Evolutionary conservation across 2,888 invertebrate genomes (phyloP).

Genomic region (Meghimatium bilineatum): DNA sequence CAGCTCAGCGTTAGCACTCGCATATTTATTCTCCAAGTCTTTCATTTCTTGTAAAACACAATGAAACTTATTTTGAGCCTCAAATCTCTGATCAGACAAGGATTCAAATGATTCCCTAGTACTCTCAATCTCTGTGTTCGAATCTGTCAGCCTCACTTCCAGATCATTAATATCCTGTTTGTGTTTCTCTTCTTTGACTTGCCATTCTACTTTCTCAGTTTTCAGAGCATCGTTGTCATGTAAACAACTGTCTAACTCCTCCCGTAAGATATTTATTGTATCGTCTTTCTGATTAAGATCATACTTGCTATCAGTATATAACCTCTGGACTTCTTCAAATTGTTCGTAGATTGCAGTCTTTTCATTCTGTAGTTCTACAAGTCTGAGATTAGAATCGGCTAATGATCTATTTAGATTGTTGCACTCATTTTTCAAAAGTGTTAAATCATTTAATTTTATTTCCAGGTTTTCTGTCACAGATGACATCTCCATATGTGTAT

Average conservation of each 20-base stretch:
- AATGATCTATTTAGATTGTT: slow-evolving; percentile 34
- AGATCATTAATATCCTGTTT: slow-evolving; percentile 26
- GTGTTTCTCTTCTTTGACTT: slow-evolving; percentile 25
- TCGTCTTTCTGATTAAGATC: slow-evolving; percentile 19
- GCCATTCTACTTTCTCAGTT: slow-evolving; percentile 26
- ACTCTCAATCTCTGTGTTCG: slow-evolving; percentile 33
- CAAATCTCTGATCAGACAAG: slow-evolving; percentile 29
- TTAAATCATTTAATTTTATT: slow-evolving; percentile 21
- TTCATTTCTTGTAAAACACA: slow-evolving; percentile 9
- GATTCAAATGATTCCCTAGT: slow-evolving; percentile 42
- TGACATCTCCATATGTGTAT: not conserved
- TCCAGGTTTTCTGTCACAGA: slow-evolving; percentile 23
- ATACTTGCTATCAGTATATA: slow-evolving; percentile 22
- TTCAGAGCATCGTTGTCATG: slow-evolving; percentile 29
- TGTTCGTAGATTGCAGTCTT: slow-evolving; percentile 39
- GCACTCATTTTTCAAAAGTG: slow-evolving; percentile 24
- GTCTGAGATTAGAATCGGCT: slow-evolving; percentile 24
- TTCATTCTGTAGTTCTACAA: slow-evolving; percentile 43
- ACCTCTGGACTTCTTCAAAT: slow-evolving; percentile 41
- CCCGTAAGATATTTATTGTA: slow-evolving; percentile 12
- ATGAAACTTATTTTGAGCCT: slow-evolving; percentile 38
- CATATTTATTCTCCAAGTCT: slow-evolving; percentile 18
- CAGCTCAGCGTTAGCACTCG: slow-evolving; percentile 8
- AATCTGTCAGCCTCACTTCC: slow-evolving; percentile 37
- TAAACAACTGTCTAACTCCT: slow-evolving; percentile 32